Base-by-base conservation (phyloP, 2,797 vertebrate genomes). In the Sebastes nivosus region DNA sequence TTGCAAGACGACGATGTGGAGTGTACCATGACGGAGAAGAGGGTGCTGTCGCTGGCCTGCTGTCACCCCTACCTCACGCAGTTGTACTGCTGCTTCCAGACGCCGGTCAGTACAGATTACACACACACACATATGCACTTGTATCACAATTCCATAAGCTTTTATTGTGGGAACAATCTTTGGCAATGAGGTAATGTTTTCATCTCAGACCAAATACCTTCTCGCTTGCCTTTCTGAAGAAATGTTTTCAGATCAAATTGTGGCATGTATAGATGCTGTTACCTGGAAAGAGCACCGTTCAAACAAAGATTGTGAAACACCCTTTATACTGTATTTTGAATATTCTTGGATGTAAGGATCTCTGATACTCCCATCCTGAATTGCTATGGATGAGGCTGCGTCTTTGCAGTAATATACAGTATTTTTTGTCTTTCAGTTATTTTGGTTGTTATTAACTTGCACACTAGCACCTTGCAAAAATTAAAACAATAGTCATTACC, bases 1-100 rank as follows among this genome's bases (percentile, higher is more conserved):
- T 93, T 99, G 67, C 98, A 99, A 89, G 98, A 99, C 2, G 99
- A 99, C 0, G 99, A 99, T 0, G 98, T 99, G 27, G 99, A 99
- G 36, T 99, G 98, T 79, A 99, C 99, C 7, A 97, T 99, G 97
- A 99, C 97, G 0, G 99, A 99, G 90, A 99, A 99, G 79, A 95
- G 98, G 85, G 98, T 99, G 85, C 95, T 99, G 79, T 95, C 98
- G 0, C 86, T 99, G 66, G 98, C 98, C 9, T 85, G 96, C 84
- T 97, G 93, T 67, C 98, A 99, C 89, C 99, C 99, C 2, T 99
- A 98, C 95, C 98, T 99, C 93, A 99, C 98, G 32, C 97, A 99
- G 93, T 80, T 99, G 30, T 97, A 96, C 96, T 99, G 98, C 92
- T 99, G 99, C 92, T 99, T 99, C 88, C 98, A 99, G 93, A 98